Base-by-base conservation (phyloP, 2,797 vertebrate genomes). In the Neomorphus geoffroyi region DNA sequence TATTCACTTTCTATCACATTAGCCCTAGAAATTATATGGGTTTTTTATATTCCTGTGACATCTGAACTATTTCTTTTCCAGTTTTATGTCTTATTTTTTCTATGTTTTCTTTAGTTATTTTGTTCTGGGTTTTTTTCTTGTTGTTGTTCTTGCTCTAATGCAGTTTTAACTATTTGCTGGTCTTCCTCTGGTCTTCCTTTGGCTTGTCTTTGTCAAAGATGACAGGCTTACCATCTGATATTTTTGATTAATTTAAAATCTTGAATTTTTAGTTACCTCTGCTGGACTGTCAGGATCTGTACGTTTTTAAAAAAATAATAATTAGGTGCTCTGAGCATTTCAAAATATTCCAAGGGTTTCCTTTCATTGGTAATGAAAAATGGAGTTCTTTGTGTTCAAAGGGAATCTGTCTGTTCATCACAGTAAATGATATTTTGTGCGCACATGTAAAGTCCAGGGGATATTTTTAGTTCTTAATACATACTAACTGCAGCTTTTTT, bases 241-340 rank as follows among this genome's bases (percentile, higher is more conserved):
- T 88, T 79, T 93, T 79, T 74, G 1, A 90, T 86, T 92, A 94
- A 94, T 86, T 92, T 88, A 77, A 72, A 81, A 13, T 37, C 28
- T 73, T 2, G 3, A 79, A 61, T 90, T 23, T 90, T 81, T 66
- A 21, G 43, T 81, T 92, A 81, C 37, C 57, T 91, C 73, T 88
- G 45, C 80, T 95, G 94, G 92, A 86, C 80, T 82, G 66, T 66
- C 48, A 86, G 66, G 32, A 41, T 90, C 92, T 90, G 70, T 72
- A 50, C 35, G 33, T 84, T 90, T n/a, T n/a, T n/a, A 90, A 67
- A 50, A n/a, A 3, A 45, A 16, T 3, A 51, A n/a, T 46, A 77
- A 70, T 72, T 45, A 73, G 41, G 22, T 91, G 12, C 33, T 69
- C 37, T 83, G 53, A 80, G 37, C 12, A 80, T 48, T 80, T 69